Base-by-base conservation (phyloP, 2,888 invertebrate species). In the Latrodectus hesperus region DNA sequence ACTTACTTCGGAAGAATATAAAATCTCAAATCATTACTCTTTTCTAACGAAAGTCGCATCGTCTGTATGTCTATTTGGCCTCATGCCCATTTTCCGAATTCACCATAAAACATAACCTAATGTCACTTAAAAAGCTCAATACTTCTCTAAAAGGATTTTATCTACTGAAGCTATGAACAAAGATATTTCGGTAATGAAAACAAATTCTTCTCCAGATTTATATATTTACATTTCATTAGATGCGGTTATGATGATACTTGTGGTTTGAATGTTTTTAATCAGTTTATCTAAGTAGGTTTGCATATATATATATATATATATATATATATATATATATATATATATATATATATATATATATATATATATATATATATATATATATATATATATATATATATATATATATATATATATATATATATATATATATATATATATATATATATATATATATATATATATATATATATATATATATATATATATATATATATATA, bases 21-120 rank as follows among this genome's bases (percentile, higher is more conserved):
- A 68, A 79, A 71, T 55, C 60, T n/a, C 16, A 64, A 71, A 51
- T 64, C 79, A 72, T 70, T 80, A 80, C 71, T 80, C 79, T 80
- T 75, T 64, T n/a, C n/a, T n/a, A 60, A 60, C 38, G 64, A 72
- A 80, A 64, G 70, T 55, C 17, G 22, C 52, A 17, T 70, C 12
- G 38, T 60, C 51, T 72, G 60, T 26, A 64, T 72, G 51, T 64
- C 79, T 60, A 80, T 80, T 80, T 80, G 79, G 79, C 79, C 22
- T 49, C 80, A 60, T 60, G 55, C 73, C 73, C 64, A 64, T 68
- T 22, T 51, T 17, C 22, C 10, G 72, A 72, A 72, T 52, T 12
- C 64, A 49, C 51, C 76, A 51, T 17, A 17, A 17, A 68, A 68
- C 8, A 68, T 68, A 22, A 68, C 17, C n/a, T 60, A 14, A 60